These are phyloP conservation scores for Drosophila lutescens DNA, from an alignment of 2,888 invertebrate genomes.

Conservation along the genomic window DNA sequence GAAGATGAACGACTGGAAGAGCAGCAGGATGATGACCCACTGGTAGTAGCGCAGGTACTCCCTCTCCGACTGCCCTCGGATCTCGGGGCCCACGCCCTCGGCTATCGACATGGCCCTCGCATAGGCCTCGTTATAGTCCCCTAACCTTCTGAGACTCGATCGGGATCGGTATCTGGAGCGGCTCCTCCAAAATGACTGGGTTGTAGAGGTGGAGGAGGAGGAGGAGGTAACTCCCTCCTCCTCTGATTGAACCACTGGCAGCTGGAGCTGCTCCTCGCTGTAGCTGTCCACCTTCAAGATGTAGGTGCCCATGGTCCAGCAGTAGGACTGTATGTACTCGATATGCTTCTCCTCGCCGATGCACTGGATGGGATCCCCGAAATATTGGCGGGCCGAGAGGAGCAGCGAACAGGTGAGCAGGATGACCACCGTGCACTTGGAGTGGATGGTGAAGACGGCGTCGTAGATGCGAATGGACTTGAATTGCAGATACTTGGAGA, in stretches of 20 bases:
- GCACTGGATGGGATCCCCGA: conserved; percentile 94
- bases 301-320: conserved; percentile 92
- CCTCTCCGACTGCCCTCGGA: conserved; percentile 66
- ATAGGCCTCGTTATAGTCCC: conserved; percentile 59
- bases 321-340: conserved; percentile 90
- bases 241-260: neutral
- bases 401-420: conserved; percentile 90
- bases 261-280: neutral
- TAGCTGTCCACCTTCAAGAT: conserved; percentile 81
- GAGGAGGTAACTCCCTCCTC: neutral
- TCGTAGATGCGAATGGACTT: conserved; percentile 90
- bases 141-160: conserved; percentile 20
- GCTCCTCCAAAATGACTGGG: neutral
- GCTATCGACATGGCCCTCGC: conserved; percentile 64
- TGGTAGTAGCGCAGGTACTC: conserved; percentile 83
- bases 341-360: conserved; percentile 86
- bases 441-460: conserved; percentile 90
- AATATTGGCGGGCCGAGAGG: conserved; percentile 92
- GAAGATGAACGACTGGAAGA: conserved; percentile 81
- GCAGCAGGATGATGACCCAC: conserved; percentile 82
- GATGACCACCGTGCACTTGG: conserved; percentile 89
- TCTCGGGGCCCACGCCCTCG: conserved; percentile 74
- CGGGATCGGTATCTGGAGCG: neutral
- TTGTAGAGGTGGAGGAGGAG: neutral
- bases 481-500: conserved; percentile 86